Evolutionary conservation across 1,140 invertebrate genomes (phyloP).

Genomic region (Lucilia cuprina): DNA sequence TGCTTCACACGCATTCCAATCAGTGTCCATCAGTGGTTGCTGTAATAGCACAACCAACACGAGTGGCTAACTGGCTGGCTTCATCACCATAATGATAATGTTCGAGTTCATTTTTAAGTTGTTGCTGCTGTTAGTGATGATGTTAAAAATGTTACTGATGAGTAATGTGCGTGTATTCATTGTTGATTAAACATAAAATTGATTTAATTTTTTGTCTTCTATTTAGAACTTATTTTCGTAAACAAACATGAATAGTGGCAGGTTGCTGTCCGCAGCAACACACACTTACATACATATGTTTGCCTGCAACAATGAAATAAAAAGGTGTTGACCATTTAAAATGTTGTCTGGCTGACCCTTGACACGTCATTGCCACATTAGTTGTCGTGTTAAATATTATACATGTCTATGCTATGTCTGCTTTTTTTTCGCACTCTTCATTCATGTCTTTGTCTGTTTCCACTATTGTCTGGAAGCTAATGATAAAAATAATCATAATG

Average conservation of each 20-base stretch:
- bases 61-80: neutral
- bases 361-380: neutral
- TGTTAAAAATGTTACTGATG: neutral
- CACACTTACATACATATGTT: neutral
- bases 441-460: no score
- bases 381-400: no score
- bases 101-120: neutral
- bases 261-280: neutral
- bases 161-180: neutral
- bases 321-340: neutral
- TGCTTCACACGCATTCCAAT: neutral
- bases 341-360: neutral
- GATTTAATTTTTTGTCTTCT: neutral
- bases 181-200: constrained; percentile 4
- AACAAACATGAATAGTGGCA: neutral
- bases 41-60: neutral
- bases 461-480: no score
- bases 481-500: no score
- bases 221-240: neutral
- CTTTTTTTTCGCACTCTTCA: no score
- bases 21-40: neutral
- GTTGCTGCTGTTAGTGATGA: neutral
- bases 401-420: no score
- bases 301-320: neutral
- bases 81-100: neutral